Evolutionary conservation across 2,113 vertebrate species (phyloP).

Genomic region (Psittacula cyanocephala): DNA sequence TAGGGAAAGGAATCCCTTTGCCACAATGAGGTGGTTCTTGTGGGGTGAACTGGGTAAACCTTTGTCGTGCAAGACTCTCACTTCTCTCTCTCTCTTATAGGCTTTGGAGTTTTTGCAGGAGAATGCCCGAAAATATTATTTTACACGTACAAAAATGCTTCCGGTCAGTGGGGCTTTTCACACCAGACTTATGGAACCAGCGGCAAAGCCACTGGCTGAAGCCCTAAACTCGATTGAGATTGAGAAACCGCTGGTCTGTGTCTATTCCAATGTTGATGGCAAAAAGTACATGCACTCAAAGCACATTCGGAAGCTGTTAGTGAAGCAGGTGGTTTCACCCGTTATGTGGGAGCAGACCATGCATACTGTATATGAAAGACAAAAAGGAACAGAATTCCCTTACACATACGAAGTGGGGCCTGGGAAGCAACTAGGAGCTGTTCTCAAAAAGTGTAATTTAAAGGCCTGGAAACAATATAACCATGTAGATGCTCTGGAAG

Average conservation of each 20-base stretch:
- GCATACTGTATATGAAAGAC: conserved; percentile 86
- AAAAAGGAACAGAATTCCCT: conserved; percentile 82
- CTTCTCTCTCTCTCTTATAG: conserved; percentile 65
- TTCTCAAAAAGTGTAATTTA: conserved; percentile 86
- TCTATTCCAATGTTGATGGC: conserved; percentile 88
- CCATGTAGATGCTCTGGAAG: conserved; percentile 73
- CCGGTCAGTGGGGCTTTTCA: conserved; percentile 94
- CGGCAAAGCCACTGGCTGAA: conserved; percentile 77
- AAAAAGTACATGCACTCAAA: conserved; percentile 80
- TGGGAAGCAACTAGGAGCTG: conserved; percentile 85
- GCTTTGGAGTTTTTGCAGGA: conserved; percentile 89
- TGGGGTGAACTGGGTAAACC: not conserved
- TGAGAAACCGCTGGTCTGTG: conserved; percentile 80
- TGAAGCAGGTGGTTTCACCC: conserved; percentile 86
- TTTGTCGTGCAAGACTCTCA: not conserved
- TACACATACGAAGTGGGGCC: conserved; percentile 89
- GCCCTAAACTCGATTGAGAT: conserved; percentile 79
- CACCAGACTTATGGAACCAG: conserved; percentile 86
- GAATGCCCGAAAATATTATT: conserved; percentile 79
- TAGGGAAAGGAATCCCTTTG: not conserved
- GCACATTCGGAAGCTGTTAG: conserved; percentile 80
- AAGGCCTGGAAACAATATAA: conserved; percentile 85
- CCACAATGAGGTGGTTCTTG: not conserved
- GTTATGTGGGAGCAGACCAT: conserved; percentile 96
- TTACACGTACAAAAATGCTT: conserved; percentile 79